These are phyloP conservation scores for Loxodonta africana DNA, from an alignment of 2,113 vertebrate species.

Conservation along the genomic window DNA sequence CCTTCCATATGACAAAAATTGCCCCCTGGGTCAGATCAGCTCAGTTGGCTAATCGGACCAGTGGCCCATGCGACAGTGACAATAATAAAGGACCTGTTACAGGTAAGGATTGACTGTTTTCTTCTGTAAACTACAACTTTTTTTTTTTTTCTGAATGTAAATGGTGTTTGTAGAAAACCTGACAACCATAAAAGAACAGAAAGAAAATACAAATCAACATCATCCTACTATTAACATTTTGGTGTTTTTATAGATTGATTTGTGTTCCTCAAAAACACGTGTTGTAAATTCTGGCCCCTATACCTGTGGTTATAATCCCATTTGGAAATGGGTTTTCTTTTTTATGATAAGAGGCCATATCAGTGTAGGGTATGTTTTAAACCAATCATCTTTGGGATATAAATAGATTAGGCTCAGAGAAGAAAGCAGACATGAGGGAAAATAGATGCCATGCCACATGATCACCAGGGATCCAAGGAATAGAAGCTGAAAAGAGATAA, in stretches of 20 bases:
- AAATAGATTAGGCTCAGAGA: no score
- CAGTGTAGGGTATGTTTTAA: not conserved
- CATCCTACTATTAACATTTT: conserved; percentile 21
- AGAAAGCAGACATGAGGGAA: not conserved
- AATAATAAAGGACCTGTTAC: not conserved
- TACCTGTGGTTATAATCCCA: not conserved
- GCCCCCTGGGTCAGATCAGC: not conserved
- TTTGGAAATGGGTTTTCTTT: not conserved
- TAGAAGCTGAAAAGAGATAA: not conserved
- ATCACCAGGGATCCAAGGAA: not conserved
- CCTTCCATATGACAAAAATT: not conserved
- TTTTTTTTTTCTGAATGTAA: not conserved
- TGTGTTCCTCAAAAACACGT: not conserved
- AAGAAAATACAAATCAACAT: not conserved
- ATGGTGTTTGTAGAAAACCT: not conserved
- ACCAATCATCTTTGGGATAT: no score
- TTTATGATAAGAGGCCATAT: not conserved
- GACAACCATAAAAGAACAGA: not conserved
- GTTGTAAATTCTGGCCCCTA: not conserved
- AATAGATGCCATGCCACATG: not conserved
- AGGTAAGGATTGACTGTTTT: not conserved
- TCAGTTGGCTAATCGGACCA: not conserved
- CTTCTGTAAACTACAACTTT: not conserved
- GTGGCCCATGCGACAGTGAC: not conserved
- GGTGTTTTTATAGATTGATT: not conserved